These are phyloP conservation scores for Idaea dimidiata DNA, from an alignment of 2,888 invertebrate species.

Conservation along the genomic window DNA sequence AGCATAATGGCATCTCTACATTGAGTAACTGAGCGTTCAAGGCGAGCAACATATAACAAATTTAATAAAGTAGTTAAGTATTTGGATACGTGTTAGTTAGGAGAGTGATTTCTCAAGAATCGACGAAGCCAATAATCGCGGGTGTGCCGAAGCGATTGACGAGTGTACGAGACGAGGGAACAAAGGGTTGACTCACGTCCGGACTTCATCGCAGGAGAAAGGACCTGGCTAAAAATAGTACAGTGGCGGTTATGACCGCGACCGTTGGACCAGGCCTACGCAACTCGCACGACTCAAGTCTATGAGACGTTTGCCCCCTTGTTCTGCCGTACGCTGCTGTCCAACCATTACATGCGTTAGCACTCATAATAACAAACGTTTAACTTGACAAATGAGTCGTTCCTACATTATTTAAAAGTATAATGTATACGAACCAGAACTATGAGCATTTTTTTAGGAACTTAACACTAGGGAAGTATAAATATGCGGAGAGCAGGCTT, in stretches of 20 bases:
- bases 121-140: slow-evolving; percentile 36
- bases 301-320: slow-evolving; percentile 37
- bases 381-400: neutral
- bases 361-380: slow-evolving; percentile 24
- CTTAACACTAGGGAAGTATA: no score
- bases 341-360: slow-evolving; percentile 36
- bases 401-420: neutral
- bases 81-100: slow-evolving; percentile 37
- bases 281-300: slow-evolving; percentile 36
- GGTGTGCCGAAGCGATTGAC: slow-evolving; percentile 23
- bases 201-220: slow-evolving; percentile 62
- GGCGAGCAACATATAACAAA: slow-evolving; percentile 67
- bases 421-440: neutral
- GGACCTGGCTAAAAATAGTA: slow-evolving; percentile 70
- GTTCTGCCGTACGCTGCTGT: slow-evolving; percentile 36
- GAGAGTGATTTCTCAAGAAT: slow-evolving; percentile 51
- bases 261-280: slow-evolving; percentile 65
- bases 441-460: neutral
- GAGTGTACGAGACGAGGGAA: slow-evolving; percentile 54
- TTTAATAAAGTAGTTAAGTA: slow-evolving; percentile 59
- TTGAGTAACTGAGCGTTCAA: slow-evolving; percentile 65
- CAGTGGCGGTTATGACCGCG: slow-evolving; percentile 57
- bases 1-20: slow-evolving; percentile 59
- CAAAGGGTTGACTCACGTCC: slow-evolving; percentile 76
- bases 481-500: no score